Conservation (phyloP, 2,113 vertebrate genomes). For the Sebastes schlegelii region DNA sequence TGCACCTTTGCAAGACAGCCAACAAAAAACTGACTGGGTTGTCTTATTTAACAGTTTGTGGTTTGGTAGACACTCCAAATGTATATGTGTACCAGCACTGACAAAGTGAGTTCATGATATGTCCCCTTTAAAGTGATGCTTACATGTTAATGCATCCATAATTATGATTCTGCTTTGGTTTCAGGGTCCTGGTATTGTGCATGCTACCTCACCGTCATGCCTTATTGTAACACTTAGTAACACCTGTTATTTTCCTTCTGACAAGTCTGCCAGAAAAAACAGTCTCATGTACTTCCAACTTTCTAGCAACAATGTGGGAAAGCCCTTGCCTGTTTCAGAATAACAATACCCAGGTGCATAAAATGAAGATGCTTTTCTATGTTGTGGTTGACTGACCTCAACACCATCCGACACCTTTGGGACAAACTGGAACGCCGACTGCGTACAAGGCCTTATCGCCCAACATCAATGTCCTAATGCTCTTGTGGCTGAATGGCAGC, state of each 20-base stretch:
- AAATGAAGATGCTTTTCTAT: background rate
- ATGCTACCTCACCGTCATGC: background rate
- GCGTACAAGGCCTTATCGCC: background rate
- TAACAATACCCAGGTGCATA: background rate
- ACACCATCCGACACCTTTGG: background rate
- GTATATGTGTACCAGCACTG: too few relatives aligned
- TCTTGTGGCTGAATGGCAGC: background rate
- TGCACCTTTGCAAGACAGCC: too few relatives aligned
- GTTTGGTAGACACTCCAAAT: too few relatives aligned
- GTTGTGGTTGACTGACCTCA: background rate
- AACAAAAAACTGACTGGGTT: too few relatives aligned
- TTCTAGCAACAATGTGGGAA: background rate
- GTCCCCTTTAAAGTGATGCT: background rate
- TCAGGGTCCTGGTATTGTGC: background rate
- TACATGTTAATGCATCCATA: background rate
- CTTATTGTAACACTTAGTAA: background rate
- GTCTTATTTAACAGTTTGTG: too few relatives aligned
- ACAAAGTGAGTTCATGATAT: too few relatives aligned
- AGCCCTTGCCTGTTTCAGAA: background rate
- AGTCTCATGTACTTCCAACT: background rate
- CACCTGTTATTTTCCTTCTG: background rate
- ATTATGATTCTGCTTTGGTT: background rate
- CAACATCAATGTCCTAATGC: too few relatives aligned
- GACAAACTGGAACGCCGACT: background rate
- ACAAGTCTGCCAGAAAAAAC: constrained; percentile 1